Conservation (phyloP, 2,113 vertebrate species). For the Myotis lucifugus region DNA sequence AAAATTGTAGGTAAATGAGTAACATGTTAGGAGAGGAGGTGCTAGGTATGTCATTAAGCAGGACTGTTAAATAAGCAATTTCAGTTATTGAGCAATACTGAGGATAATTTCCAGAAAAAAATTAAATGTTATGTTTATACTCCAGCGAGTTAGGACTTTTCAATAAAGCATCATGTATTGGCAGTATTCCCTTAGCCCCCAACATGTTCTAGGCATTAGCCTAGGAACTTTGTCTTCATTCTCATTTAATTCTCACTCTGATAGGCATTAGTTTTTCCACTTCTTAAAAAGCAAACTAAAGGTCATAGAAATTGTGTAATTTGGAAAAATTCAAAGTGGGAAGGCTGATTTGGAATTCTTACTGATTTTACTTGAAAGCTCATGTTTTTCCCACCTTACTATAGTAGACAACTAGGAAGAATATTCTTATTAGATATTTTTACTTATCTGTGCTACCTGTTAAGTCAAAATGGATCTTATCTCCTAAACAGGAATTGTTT, state of each 20-base stretch:
- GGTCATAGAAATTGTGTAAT: neutral
- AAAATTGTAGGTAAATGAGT: neutral
- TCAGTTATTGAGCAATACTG: neutral
- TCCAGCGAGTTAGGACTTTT: neutral
- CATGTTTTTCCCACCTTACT: neutral
- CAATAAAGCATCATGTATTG: neutral
- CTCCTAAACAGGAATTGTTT: neutral
- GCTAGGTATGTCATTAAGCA: neutral
- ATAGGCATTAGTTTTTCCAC: neutral
- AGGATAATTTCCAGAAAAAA: neutral
- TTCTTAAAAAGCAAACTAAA: constrained; percentile 32
- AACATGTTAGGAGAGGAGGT: neutral
- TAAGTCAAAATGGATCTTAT: neutral
- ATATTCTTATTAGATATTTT: neutral
- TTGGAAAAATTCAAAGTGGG: neutral
- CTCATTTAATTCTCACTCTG: neutral
- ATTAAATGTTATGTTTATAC: neutral
- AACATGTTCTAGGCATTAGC: neutral
- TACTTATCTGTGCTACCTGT: neutral
- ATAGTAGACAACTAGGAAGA: neutral
- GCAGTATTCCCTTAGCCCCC: neutral
- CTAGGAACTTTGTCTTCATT: neutral
- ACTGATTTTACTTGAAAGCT: neutral
- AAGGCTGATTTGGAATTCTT: neutral
- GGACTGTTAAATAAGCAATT: neutral